Evolutionary conservation across 2,888 invertebrate genomes (phyloP).

Genomic region (Perizoma affinitatum): DNA sequence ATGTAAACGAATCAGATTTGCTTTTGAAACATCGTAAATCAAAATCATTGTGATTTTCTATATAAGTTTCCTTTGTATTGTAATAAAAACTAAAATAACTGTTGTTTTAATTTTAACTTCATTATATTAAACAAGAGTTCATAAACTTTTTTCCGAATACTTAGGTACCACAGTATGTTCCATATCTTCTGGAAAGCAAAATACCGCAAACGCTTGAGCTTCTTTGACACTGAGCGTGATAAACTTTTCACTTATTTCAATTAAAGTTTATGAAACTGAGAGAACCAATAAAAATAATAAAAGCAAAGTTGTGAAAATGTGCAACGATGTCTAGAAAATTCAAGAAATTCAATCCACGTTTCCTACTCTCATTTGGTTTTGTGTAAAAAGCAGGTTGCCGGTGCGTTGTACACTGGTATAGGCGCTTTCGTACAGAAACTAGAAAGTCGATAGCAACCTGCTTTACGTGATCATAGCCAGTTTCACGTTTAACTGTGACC

Average conservation of each 20-base stretch:
- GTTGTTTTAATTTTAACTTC: no score
- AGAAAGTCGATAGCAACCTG: no score
- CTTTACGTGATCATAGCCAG: no score
- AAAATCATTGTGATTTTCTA: background rate
- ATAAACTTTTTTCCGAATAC: no score
- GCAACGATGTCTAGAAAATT: conserved; percentile 19
- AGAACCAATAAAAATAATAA: conserved; percentile 22
- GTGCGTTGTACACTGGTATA: no score
- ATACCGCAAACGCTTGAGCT: conserved; percentile 20
- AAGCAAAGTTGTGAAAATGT: conserved; percentile 30
- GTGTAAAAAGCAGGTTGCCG: background rate
- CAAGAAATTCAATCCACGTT: conserved; percentile 29
- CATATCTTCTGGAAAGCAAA: conserved; percentile 8
- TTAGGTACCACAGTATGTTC: background rate
- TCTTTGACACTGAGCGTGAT: conserved; percentile 16
- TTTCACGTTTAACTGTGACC: no score
- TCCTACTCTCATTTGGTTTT: conserved; percentile 11
- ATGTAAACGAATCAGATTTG: conserved; percentile 40
- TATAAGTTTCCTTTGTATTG: no score
- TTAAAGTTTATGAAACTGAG: conserved; percentile 25
- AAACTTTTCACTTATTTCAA: conserved; percentile 27
- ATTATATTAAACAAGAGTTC: no score
- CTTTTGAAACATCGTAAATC: conserved; percentile 17
- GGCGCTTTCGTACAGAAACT: no score
- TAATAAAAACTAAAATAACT: no score